phyloP scores from a whole-genome alignment of 2,797 vertebrate species.

The Tapirus indicus region DNA sequence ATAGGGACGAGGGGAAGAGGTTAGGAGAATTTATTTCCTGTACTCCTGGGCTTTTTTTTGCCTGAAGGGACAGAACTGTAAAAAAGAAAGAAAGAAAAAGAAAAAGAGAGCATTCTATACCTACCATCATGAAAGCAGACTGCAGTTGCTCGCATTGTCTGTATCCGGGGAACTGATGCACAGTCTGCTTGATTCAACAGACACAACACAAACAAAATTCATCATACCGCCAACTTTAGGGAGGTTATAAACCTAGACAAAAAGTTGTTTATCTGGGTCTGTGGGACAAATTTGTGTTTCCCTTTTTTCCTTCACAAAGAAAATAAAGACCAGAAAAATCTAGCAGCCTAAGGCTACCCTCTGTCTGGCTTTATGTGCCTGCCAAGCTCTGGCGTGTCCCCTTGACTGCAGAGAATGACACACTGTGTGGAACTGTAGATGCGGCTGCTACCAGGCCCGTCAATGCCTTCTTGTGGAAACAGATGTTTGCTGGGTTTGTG shows the following conservation, averaged over 20 bases:
- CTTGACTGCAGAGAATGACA: not conserved
- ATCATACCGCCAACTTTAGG: not conserved
- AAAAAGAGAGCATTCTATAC: not conserved
- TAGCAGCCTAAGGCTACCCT: not conserved
- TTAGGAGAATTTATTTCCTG: not conserved
- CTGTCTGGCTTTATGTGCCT: not conserved
- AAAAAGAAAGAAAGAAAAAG: not conserved
- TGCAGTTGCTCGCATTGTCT: not conserved
- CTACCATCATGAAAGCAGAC: not conserved
- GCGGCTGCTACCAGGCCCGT: not conserved
- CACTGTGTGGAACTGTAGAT: not conserved
- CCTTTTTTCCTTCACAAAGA: not conserved
- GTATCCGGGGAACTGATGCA: not conserved
- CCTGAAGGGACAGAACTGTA: not conserved
- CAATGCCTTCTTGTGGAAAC: not conserved
- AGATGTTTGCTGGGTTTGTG: not conserved
- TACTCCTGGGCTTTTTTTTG: not conserved
- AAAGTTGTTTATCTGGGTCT: not conserved
- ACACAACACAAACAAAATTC: not conserved
- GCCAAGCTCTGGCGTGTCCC: not conserved
- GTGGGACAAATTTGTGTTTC: not conserved
- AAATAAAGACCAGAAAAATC: not conserved
- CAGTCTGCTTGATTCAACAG: not conserved
- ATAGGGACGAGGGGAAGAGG: not conserved
- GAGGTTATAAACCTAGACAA: not conserved